Conservation (phyloP, 1,140 invertebrate species). For the Choristoneura fumiferana region DNA sequence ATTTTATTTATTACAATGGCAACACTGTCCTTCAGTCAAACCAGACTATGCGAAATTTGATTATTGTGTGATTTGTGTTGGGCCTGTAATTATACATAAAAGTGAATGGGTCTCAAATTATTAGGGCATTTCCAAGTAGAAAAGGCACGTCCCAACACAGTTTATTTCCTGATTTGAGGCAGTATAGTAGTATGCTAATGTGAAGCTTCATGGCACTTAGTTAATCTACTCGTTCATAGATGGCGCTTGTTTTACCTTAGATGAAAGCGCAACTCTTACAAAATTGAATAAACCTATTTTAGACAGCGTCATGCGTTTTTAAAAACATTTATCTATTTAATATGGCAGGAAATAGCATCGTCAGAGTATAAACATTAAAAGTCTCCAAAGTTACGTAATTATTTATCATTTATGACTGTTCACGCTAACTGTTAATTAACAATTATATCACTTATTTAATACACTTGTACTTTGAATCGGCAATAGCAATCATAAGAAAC, state of each 20-base stretch:
- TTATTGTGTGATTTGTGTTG: too few species aligned
- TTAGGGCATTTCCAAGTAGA: too few species aligned
- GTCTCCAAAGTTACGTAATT: conserved; percentile 13
- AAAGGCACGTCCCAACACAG: too few species aligned
- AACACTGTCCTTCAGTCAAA: conserved; percentile 15
- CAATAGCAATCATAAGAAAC: not conserved
- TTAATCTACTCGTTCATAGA: conserved; percentile 21
- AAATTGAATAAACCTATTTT: too few species aligned
- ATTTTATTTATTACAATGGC: conserved; percentile 8
- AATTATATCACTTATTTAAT: conserved; percentile 15
- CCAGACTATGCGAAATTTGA: too few species aligned
- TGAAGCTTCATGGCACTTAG: conserved; percentile 4
- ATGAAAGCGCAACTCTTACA: not conserved
- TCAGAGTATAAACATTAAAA: conserved; percentile 12
- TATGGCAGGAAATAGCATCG: conserved; percentile 18
- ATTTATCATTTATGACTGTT: conserved; percentile 7
- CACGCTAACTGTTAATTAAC: conserved; percentile 4
- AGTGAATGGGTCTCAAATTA: too few species aligned
- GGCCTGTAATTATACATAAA: too few species aligned
- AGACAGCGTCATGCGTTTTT: too few species aligned
- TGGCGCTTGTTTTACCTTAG: not conserved
- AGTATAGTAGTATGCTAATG: not conserved
- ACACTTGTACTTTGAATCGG: conserved; percentile 15
- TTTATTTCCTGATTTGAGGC: not conserved
- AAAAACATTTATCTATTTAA: conserved; percentile 4